Conservation (phyloP, 2,797 vertebrate genomes). For the Menidia menidia region DNA sequence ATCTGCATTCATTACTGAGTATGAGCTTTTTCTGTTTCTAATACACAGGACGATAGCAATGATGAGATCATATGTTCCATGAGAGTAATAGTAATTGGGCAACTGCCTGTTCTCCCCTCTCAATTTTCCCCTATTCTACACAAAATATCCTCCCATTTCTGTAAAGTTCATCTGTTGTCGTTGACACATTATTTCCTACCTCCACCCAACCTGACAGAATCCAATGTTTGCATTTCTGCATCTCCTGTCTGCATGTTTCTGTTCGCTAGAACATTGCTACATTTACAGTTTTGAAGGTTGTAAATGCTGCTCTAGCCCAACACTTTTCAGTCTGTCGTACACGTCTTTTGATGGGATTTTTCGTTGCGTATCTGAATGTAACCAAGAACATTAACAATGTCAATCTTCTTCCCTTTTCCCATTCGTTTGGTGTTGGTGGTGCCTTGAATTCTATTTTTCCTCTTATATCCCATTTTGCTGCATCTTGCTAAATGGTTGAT, state of each 20-base stretch:
- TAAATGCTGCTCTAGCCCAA: constrained; percentile 64
- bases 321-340: constrained; percentile 66
- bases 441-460: constrained; percentile 35
- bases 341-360: constrained; percentile 51
- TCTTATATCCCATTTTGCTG: constrained; percentile 38
- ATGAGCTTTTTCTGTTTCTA: background rate
- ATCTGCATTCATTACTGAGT: constrained; percentile 16
- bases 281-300: constrained; percentile 51
- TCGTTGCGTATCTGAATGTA: constrained; percentile 40
- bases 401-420: constrained; percentile 24
- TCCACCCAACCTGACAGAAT: constrained; percentile 50
- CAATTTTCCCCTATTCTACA: constrained; percentile 59
- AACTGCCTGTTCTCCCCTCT: constrained; percentile 46
- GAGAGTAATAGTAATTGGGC: too few relatives aligned
- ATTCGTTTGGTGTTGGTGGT: constrained; percentile 64
- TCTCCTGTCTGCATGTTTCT: constrained; percentile 70
- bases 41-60: background rate
- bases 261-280: constrained; percentile 50
- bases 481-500: constrained; percentile 57
- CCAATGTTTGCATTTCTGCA: constrained; percentile 60
- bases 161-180: constrained; percentile 63
- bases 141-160: constrained; percentile 58
- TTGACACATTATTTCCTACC: constrained; percentile 45
- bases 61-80: background rate
- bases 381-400: constrained; percentile 41